Conservation (phyloP, 2,113 vertebrate species). For the Aythya baeri region DNA sequence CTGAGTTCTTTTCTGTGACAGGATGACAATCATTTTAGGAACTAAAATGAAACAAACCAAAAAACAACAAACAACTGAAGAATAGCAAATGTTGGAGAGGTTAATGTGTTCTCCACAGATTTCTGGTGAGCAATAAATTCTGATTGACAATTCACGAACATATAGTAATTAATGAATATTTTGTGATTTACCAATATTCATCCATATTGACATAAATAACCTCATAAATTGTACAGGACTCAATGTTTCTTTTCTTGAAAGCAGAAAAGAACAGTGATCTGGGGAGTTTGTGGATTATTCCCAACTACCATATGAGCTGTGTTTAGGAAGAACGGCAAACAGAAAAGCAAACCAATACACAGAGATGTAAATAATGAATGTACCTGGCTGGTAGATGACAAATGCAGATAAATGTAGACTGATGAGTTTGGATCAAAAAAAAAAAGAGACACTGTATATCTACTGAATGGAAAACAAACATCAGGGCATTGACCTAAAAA, state of each 20-base stretch:
- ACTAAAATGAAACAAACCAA: neutral
- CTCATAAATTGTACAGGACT: neutral
- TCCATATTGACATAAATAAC: neutral
- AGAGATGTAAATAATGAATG: neutral
- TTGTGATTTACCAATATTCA: neutral
- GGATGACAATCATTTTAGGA: neutral
- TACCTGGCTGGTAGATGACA: neutral
- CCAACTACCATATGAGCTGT: neutral
- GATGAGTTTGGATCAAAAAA: neutral
- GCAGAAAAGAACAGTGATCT: neutral
- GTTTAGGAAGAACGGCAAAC: neutral
- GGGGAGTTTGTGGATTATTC: neutral
- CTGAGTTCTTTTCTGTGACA: neutral
- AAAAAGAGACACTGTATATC: neutral
- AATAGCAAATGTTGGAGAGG: neutral
- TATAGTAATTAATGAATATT: neutral
- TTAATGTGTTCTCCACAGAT: neutral
- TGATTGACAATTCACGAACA: neutral
- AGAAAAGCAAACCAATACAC: neutral
- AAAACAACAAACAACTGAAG: neutral
- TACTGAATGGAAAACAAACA: constrained; percentile 28
- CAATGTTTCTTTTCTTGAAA: neutral
- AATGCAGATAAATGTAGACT: constrained; percentile 32
- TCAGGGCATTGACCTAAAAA: neutral
- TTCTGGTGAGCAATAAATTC: neutral